Percentiles rank a stretch among this genome's conserved stretches.
These are phyloP conservation scores for Wiebesia pumilae DNA, from an alignment of 1,140 invertebrate genomes.

Conservation along the genomic window DNA sequence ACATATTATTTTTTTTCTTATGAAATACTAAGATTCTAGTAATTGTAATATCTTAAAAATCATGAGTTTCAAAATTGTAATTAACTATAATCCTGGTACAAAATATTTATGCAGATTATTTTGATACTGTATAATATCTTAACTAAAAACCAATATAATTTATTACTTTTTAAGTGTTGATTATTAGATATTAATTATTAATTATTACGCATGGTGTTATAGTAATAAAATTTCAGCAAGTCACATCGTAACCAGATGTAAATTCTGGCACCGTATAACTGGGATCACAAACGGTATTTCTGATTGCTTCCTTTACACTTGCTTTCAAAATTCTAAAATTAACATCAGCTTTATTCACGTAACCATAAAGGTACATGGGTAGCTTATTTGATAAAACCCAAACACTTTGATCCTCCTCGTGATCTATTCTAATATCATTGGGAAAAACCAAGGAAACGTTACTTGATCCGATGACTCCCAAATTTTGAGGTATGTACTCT, in stretches of 20 bases:
- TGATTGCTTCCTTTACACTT: constrained; percentile 77
- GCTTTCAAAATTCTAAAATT: constrained; percentile 84
- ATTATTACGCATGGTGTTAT: neutral
- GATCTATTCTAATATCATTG: constrained; percentile 86
- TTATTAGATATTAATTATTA: too few relatives aligned
- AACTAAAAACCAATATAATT: too few relatives aligned
- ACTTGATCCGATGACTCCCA: constrained; percentile 78
- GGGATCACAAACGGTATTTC: constrained; percentile 83
- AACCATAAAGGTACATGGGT: constrained; percentile 83
- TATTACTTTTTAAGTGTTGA: too few relatives aligned
- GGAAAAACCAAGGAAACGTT: constrained; percentile 82
- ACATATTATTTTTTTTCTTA: too few relatives aligned
- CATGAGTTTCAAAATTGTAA: neutral
- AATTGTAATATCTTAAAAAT: neutral
- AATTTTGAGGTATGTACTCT: constrained; percentile 79
- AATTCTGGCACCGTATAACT: constrained; percentile 64
- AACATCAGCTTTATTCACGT: constrained; percentile 79
- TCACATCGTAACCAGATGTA: constrained; percentile 65
- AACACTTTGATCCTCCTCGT: constrained; percentile 80
- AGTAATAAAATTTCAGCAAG: constrained; percentile 60
- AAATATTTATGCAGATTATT: neutral
- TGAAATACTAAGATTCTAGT: neutral
- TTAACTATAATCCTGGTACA: neutral
- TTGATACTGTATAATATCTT: neutral
- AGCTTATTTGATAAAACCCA: constrained; percentile 86